These are phyloP conservation scores for Macroglossus sobrinus DNA, from an alignment of 2,113 vertebrate genomes.

Conservation along the genomic window DNA sequence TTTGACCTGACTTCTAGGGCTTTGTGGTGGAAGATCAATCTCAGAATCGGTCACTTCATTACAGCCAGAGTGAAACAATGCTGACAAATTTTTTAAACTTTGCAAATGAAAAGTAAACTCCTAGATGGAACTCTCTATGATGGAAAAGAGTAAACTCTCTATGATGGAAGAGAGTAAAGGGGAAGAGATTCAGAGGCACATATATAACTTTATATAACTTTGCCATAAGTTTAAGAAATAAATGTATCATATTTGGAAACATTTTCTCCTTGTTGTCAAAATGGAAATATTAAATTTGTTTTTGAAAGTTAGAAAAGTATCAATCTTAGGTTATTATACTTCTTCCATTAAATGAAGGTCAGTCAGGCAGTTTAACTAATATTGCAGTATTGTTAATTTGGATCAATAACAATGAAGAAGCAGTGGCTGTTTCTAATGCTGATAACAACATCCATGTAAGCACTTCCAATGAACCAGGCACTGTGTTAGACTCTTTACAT, in stretches of 20 bases:
- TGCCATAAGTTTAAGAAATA: background rate
- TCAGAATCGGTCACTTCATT: background rate
- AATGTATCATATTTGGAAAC: background rate
- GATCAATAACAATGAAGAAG: background rate
- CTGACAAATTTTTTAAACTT: background rate
- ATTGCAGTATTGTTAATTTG: background rate
- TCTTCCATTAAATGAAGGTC: background rate
- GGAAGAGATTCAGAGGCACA: background rate
- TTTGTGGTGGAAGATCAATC: background rate
- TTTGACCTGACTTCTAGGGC: background rate
- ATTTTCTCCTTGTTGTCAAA: background rate
- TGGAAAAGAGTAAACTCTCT: background rate
- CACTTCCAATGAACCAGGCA: background rate
- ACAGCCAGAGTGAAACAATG: background rate
- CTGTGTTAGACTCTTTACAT: background rate
- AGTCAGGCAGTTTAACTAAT: background rate
- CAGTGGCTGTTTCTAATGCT: background rate
- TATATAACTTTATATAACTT: background rate
- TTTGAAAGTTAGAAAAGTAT: background rate
- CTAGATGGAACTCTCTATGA: background rate
- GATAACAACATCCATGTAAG: background rate
- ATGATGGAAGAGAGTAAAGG: background rate
- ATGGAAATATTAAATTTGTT: background rate
- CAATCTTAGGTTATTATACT: background rate
- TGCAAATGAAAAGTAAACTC: background rate